Percentiles rank a stretch among this genome's conserved stretches.
Evolutionary conservation across 2,113 vertebrate species (phyloP).

Genomic region (Periophthalmus modestus): DNA sequence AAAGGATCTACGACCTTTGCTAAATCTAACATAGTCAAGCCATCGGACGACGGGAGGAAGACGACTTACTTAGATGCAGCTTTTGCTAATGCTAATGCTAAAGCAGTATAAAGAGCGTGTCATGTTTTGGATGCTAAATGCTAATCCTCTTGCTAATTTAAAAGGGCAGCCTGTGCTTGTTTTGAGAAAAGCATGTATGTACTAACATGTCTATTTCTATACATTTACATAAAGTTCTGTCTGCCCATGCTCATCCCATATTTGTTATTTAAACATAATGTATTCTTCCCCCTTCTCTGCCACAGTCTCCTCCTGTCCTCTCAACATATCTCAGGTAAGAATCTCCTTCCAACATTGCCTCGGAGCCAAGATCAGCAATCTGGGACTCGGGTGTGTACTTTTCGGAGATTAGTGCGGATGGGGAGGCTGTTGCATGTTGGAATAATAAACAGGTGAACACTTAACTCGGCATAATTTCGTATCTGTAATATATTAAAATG

Average conservation of each 20-base stretch:
- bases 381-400: conserved; percentile 72
- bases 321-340: conserved; percentile 75
- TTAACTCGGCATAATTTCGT: conserved; percentile 76
- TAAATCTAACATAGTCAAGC: background rate
- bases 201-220: background rate
- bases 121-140: background rate
- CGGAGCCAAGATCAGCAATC: conserved; percentile 72
- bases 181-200: background rate
- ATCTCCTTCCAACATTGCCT: conserved; percentile 68
- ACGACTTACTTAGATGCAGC: background rate
- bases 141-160: background rate
- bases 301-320: conserved; percentile 39
- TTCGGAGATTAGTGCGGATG: conserved; percentile 73
- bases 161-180: background rate
- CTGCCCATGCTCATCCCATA: conserved; percentile 19
- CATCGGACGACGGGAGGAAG: background rate
- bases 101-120: background rate
- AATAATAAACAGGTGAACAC: conserved; percentile 79
- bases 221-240: background rate
- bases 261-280: conserved; percentile 52
- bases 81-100: background rate
- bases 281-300: conserved; percentile 26
- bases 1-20: background rate
- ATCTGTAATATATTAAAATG: conserved; percentile 77
- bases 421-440: conserved; percentile 69